Base-by-base conservation (phyloP, 2,888 invertebrate genomes). In the Andrena minutula region DNA sequence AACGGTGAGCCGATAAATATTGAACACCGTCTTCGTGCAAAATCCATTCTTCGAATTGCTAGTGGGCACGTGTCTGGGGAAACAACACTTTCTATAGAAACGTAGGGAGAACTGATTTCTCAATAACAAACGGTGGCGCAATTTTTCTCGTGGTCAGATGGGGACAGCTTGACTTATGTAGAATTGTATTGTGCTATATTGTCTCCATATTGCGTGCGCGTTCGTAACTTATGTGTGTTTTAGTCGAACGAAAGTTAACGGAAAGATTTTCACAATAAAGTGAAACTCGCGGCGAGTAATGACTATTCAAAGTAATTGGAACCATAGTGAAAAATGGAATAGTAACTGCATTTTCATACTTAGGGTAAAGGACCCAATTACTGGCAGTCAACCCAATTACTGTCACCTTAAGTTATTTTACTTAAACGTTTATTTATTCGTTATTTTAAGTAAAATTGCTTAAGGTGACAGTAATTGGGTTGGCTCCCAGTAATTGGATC, bases 61-160 rank as follows among this genome's bases (percentile, higher is more conserved):
- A 28, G 16, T 1, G 35, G 30, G 23, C 83, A 80, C 78, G 75
- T 74, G 83, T 26, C 8, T 35, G 68, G 79, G 56, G 84, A 84
- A 84, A 85, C 75, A 32, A 16, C 41, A 84, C 85, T 84, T 85
- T 84, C 85, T 84, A 84, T 47, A 68, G 51, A 63, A 47, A 68
- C 30, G 35, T 23, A 51, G 60, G 30, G 71, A 65, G 78, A 71
- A 73, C 65, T 49, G 75, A 77, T 85, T 84, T 84, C 85, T 75
- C 74, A 77, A 79, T 66, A 61, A 75, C 60, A 30, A 79, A 61
- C 61, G 60, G 64, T 79, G 79, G 66, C 77, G 85, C 53, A 85
- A 84, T 81, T 73, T 58, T 30, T 16, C 60, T 75, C 77, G 77
- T 63, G 61, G 56, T 63, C 58, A 28, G 51, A 60, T n/a, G 49